Evolutionary conservation across 1,140 invertebrate genomes (phyloP).

Genomic region (Brachionus paranguensis): DNA sequence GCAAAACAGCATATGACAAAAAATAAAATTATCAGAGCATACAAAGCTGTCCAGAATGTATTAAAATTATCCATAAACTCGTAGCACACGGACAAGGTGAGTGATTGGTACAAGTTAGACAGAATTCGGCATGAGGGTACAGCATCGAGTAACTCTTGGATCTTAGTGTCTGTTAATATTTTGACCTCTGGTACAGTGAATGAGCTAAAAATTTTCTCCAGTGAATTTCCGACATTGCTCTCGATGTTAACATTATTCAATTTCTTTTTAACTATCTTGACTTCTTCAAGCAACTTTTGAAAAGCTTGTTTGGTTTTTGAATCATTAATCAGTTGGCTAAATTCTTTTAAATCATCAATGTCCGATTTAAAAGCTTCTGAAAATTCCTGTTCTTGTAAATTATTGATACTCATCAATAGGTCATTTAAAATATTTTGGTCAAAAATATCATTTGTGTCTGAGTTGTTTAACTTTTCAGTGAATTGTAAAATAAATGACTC

Average conservation of each 20-base stretch:
- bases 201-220: not conserved
- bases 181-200: not conserved
- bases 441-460: not conserved
- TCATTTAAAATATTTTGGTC: not conserved
- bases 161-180: not conserved
- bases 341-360: not conserved
- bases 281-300: not conserved
- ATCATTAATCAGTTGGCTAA: not conserved
- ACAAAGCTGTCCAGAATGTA: constrained; percentile 13
- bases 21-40: not conserved
- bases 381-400: not conserved
- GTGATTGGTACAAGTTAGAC: not conserved
- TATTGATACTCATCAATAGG: too few species aligned
- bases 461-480: not conserved
- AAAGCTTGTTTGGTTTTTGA: not conserved
- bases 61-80: constrained; percentile 33
- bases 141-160: not conserved
- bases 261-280: not conserved
- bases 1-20: not conserved
- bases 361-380: not conserved
- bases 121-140: not conserved
- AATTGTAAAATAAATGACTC: not conserved
- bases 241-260: not conserved
- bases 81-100: not conserved
- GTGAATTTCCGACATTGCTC: not conserved